Percentiles rank a stretch among this genome's conserved stretches.
Conservation (phyloP, 2,113 vertebrate species). For the Muntiacus reevesi region DNA sequence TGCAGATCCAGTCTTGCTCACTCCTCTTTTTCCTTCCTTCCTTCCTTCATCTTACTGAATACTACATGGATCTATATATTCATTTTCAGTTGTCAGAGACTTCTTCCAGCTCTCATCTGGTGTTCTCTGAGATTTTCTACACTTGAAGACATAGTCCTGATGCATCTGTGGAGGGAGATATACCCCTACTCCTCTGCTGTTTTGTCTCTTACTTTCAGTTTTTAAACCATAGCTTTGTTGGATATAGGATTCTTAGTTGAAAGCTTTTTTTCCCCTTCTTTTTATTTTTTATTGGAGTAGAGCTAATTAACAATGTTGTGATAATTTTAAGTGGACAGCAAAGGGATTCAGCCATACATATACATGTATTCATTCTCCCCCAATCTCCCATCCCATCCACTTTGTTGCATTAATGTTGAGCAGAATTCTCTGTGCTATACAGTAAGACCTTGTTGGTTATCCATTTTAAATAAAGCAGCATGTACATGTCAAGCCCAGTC, state of each 20-base stretch:
- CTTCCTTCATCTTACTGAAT: not conserved
- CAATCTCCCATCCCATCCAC: not conserved
- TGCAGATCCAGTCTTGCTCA: not conserved
- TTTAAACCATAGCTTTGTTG: not conserved
- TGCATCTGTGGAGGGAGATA: not conserved
- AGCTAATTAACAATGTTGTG: not conserved
- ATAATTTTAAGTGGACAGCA: not conserved
- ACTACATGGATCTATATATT: not conserved
- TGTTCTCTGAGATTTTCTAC: not conserved
- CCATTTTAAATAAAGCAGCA: not conserved
- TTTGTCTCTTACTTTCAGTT: not conserved
- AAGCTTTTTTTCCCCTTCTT: not conserved
- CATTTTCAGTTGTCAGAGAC: not conserved
- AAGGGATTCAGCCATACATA: not conserved
- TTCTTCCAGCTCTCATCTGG: not conserved
- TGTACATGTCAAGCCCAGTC: not conserved
- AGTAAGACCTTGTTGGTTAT: not conserved
- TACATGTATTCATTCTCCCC: not conserved
- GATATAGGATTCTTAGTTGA: not conserved
- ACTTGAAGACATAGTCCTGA: not conserved
- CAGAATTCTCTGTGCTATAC: not conserved
- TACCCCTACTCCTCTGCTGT: not conserved
- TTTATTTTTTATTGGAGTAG: not conserved
- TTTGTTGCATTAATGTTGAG: not conserved
- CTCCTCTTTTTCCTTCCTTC: not conserved